These are phyloP conservation scores for Hymenochirus boettgeri DNA, from an alignment of 2,113 vertebrate genomes.

Conservation along the genomic window DNA sequence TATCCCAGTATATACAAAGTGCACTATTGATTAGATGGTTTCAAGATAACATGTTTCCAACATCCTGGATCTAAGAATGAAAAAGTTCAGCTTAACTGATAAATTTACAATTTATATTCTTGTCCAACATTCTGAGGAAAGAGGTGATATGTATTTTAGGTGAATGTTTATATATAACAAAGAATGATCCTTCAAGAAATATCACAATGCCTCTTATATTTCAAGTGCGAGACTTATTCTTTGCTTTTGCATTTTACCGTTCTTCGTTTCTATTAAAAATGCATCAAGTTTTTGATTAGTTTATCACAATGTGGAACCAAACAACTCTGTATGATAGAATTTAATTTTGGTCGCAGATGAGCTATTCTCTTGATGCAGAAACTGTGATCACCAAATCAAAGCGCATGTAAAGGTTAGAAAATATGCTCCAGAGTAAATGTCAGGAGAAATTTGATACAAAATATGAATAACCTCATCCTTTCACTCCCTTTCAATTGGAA, in stretches of 20 bases:
- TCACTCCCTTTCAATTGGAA: conserved; percentile 47
- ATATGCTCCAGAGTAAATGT: conserved; percentile 46
- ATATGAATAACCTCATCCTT: conserved; percentile 49
- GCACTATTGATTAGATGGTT: not conserved
- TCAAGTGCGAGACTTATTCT: conserved; percentile 44
- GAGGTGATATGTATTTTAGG: not conserved
- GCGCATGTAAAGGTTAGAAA: conserved; percentile 50
- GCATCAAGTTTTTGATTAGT: conserved; percentile 48
- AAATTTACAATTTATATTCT: not conserved
- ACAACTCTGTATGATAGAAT: conserved; percentile 47
- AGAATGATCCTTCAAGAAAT: not conserved
- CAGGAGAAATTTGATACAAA: conserved; percentile 50
- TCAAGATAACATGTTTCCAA: not conserved
- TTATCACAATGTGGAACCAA: conserved; percentile 49
- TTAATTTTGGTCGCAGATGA: conserved; percentile 51
- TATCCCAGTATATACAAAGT: not conserved
- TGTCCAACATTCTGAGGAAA: not conserved
- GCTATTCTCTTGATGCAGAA: conserved; percentile 41
- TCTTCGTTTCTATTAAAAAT: conserved; percentile 49
- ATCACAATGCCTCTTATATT: conserved; percentile 31
- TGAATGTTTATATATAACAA: not conserved
- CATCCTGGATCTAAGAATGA: not conserved
- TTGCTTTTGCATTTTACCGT: conserved; percentile 47
- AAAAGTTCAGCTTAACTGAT: not conserved
- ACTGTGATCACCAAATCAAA: conserved; percentile 52